A percentile compares a stretch with the other conserved stretches of the same genome.
These are phyloP conservation scores for Strongylocentrotus purpuratus DNA, from an alignment of 35 echinoderm and acorn worm genomes.

Conservation along the genomic window DNA sequence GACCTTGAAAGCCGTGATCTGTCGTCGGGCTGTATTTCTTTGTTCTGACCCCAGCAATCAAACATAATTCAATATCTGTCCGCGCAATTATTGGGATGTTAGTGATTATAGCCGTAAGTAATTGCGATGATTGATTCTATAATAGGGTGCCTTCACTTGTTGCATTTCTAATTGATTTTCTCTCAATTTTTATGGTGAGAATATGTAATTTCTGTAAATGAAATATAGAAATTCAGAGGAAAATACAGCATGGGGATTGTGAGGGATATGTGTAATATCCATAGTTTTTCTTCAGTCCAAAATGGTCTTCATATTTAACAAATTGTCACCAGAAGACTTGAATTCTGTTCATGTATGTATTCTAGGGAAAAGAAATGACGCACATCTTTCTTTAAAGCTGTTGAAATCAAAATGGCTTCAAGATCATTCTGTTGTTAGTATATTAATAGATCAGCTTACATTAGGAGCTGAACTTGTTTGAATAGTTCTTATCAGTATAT, in stretches of 20 bases:
- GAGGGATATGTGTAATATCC: too few species aligned
- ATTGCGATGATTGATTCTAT: constrained; percentile 19
- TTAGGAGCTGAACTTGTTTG: neutral
- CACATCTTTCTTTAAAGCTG: too few species aligned
- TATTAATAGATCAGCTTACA: too few species aligned
- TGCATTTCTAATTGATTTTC: neutral
- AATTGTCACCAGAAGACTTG: too few species aligned
- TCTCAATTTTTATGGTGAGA: neutral
- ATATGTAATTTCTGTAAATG: neutral
- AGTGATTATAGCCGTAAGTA: neutral
- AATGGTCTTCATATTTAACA: too few species aligned
- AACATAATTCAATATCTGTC: neutral
- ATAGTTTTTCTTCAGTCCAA: too few species aligned
- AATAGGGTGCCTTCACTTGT: neutral
- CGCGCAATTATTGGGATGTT: neutral
- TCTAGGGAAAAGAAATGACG: too few species aligned
- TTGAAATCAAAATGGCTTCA: too few species aligned
- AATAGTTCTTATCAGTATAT: neutral
- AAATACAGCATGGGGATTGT: too few species aligned
- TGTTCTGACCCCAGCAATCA: neutral
- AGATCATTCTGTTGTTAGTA: too few species aligned
- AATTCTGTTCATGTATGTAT: too few species aligned
- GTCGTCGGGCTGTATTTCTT: neutral
- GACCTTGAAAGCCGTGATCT: constrained; percentile 30
- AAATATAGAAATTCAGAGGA: too few species aligned